Evolutionary conservation across 2,888 invertebrate genomes (phyloP).

Genomic region (Ormyrus nitidulus): DNA sequence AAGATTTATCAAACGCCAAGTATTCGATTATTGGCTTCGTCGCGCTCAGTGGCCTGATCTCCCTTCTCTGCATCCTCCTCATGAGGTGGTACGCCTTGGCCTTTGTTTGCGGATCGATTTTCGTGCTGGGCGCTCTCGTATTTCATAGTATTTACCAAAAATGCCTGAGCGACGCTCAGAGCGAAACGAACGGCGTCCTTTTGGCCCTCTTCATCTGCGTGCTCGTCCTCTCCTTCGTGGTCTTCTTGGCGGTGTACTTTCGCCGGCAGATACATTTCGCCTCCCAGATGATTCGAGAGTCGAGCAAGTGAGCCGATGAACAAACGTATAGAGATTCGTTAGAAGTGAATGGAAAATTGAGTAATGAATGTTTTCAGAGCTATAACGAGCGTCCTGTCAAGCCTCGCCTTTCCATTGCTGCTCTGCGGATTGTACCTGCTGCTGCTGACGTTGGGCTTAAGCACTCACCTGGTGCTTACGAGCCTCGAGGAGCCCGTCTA

Average conservation of each 20-base stretch:
- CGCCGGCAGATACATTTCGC: constrained; percentile 11
- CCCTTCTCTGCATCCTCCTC: constrained; percentile 77
- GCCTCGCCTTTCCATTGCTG: constrained; percentile 86
- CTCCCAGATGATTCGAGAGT: constrained; percentile 30
- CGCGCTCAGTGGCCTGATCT: constrained; percentile 16
- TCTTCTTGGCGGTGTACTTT: not conserved
- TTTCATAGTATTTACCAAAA: constrained; percentile 18
- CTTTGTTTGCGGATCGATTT: constrained; percentile 90
- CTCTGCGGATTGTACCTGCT: not conserved
- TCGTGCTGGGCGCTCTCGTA: constrained; percentile 79
- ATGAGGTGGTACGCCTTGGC: constrained; percentile 92
- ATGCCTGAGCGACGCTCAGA: not conserved
- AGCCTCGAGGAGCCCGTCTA: constrained; percentile 21
- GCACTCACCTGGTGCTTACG: not conserved
- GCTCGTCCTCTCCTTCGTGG: not conserved
- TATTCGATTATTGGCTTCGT: constrained; percentile 31
- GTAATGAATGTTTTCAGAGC: constrained; percentile 80
- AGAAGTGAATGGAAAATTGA: not conserved
- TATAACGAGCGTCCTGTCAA: constrained; percentile 87
- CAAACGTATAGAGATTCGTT: not conserved
- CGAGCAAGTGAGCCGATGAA: constrained; percentile 77
- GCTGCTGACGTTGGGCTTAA: constrained; percentile 1
- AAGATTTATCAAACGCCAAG: not conserved
- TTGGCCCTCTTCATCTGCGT: constrained; percentile 13
- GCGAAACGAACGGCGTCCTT: constrained; percentile 22